Evolutionary conservation across 2,888 invertebrate species (phyloP), one percentile per base, ranked within the genome.

Genomic region (Dorcus hopei): DNA sequence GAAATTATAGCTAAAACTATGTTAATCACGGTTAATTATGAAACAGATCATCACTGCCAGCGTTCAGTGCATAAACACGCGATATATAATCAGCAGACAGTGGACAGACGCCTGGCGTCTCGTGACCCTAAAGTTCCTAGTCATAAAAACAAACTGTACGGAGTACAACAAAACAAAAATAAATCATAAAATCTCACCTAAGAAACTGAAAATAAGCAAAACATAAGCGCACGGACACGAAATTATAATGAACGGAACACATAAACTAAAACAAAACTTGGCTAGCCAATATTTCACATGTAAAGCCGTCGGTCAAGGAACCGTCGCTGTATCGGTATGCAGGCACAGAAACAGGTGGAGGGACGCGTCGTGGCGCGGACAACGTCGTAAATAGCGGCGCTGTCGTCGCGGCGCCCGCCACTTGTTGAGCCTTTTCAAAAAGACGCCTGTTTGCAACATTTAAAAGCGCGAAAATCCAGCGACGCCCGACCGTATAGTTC

Each of bases 351-450:
- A 76, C 77, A 77, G 77, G 76, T 76, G 76, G 75, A 71, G 69
- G 68, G 73, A 71, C 74, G 76, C 77, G 78, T 77, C 77, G 76
- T 76, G 77, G 75, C 77, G 77, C 77, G 78, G 78, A 70, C 72
- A 77, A 77, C 78, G 78, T 74, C 77, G 76, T 69, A 78, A 77
- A 75, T 77, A 76, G 71, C 77, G 77, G 78, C 78, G 78, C 78
- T 78, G 74, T 70, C 77, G 77, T 77, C 77, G 76, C 76, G 76
- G 74, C 77, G 77, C 77, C 73, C 69, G 72, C 70, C 71, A 74
- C 73, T 73, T 71, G 70, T 71, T 71, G 70, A 70, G 64, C 54
- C 57, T 52, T 48, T 72, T 72, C 66, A 69, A 72, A 71, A 52
- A 42, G 55, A 62, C 61, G 59, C 61, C 58, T 23, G 33, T 8